Percentiles rank a stretch among this genome's conserved stretches.
phyloP scores from a whole-genome alignment of 2,797 vertebrate species.

The Sebastes trivittatus region DNA sequence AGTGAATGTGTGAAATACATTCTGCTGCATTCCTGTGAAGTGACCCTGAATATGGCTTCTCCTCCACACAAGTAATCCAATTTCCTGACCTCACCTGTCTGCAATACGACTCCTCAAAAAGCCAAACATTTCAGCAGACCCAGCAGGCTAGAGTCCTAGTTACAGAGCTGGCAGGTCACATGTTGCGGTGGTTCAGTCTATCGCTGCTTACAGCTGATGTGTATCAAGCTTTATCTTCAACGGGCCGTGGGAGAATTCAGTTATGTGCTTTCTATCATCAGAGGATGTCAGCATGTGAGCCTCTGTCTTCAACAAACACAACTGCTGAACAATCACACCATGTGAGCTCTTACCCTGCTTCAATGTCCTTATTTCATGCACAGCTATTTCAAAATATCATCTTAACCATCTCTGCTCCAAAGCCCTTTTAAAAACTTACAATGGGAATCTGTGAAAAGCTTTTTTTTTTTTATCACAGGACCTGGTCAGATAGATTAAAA shows the following conservation, averaged over 20 bases:
- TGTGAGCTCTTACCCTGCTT: background rate
- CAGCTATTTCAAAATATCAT: background rate
- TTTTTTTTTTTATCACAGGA: background rate
- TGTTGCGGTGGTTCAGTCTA: background rate
- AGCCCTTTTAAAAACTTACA: background rate
- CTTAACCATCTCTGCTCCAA: background rate
- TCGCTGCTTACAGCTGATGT: slow-evolving; percentile 15
- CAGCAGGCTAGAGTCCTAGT: background rate
- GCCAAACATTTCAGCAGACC: background rate
- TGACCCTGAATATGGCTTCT: slow-evolving; percentile 13
- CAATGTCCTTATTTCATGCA: background rate
- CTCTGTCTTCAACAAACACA: slow-evolving; percentile 1
- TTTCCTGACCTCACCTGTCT: slow-evolving; percentile 31
- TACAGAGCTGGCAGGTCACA: background rate
- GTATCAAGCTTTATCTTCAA: slow-evolving; percentile 26
- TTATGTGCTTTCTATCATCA: slow-evolving; percentile 9
- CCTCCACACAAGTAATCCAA: slow-evolving; percentile 8
- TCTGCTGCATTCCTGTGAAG: background rate
- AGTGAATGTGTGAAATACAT: slow-evolving; percentile 11
- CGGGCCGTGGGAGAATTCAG: background rate
- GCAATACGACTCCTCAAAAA: background rate
- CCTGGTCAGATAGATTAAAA: slow-evolving; percentile 6
- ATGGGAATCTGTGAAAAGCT: background rate
- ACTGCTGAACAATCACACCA: background rate
- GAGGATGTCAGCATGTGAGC: slow-evolving; percentile 3